phyloP scores from a whole-genome alignment of 2,113 vertebrate species.

The Delphinapterus leucas region DNA sequence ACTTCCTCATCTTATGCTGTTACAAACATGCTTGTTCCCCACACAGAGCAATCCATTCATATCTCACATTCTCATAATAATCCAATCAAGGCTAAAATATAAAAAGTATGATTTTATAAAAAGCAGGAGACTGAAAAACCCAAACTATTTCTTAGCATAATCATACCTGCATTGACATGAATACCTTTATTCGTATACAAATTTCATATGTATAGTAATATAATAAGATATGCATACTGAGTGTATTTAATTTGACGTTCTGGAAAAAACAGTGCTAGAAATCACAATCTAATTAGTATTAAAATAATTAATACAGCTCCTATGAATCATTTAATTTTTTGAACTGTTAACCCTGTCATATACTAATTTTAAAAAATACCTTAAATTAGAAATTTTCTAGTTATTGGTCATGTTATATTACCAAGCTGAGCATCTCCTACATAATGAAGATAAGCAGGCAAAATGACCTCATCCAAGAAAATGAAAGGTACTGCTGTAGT shows the following conservation, averaged over 20 bases:
- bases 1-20: neutral
- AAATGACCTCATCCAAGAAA: neutral
- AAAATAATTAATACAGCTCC: neutral
- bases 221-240: neutral
- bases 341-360: neutral
- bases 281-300: neutral
- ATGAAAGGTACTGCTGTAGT: neutral
- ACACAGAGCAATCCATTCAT: neutral
- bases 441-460: neutral
- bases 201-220: neutral
- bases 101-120: neutral
- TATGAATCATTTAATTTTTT: neutral
- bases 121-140: neutral
- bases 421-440: neutral
- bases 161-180: neutral
- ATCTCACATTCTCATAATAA: neutral
- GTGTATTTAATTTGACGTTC: neutral
- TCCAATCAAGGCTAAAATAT: neutral
- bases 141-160: neutral
- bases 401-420: neutral
- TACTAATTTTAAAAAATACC: neutral
- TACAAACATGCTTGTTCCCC: neutral
- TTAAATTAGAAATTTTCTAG: neutral
- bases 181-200: neutral
- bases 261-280: neutral